Evolutionary conservation across 2,113 vertebrate genomes (phyloP), one percentile per base, ranked within the genome.

Genomic region (Acanthochromis polyacanthus): DNA sequence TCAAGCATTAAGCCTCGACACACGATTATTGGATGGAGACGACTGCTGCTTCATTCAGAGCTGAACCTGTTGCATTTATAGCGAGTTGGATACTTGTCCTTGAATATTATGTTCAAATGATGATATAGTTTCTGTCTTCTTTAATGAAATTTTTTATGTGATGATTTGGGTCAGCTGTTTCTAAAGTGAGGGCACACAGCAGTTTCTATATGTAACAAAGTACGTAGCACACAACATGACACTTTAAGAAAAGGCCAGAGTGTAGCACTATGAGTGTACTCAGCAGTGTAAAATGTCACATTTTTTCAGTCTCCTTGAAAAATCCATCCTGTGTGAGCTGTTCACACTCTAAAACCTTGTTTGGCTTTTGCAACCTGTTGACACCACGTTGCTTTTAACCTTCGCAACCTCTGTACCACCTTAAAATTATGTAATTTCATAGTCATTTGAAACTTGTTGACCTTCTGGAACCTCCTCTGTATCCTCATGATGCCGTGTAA

Each of bases 381-480:
- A 55, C 67, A 61, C 48, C 19, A n/a, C 1, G 30, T 38, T 23
- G 43, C 79, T 75, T 82, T 86, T 70, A 71, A 86, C 56, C 80
- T 50, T 15, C 7, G 38, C 25, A 57, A 67, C 57, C 48, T 76
- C n/a, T 40, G 60, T 51, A 69, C 68, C 53, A 76, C 59, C 38
- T 59, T 22, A 38, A 67, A 78, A 53, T 59, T 56, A 43, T 63
- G 52, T 61, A 58, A 74, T 55, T 78, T 68, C 23, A 28, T 43
- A 59, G 74, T 78, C 22, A 65, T 82, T 57, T 7, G 10, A 59
- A 68, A 65, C 50, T 80, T 77, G 72, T 81, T 84, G 80, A 85
- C 84, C 65, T 12, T 22, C 5, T 69, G 64, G 75, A 56, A 76
- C 57, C 63, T 53, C 45, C 61, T 78, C 56, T 75, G 45, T 65